phyloP scores from a whole-genome alignment of 2,888 invertebrate genomes.

The Asteroscopus sphinx region DNA sequence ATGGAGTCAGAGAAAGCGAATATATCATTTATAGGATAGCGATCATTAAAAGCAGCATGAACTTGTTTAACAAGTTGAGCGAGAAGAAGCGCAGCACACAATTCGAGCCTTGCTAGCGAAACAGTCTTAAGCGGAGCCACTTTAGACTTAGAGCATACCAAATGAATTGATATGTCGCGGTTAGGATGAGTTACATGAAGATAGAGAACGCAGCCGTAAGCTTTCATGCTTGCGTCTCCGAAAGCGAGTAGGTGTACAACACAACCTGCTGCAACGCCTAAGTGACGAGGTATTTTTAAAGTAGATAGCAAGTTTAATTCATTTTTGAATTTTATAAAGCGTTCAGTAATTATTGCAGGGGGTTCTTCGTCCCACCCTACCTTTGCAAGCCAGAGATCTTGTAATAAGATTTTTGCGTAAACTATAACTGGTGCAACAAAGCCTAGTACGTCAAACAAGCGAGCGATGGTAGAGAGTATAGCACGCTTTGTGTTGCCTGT shows the following conservation, averaged over 20 bases:
- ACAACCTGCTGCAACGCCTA: not conserved
- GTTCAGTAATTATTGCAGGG: not conserved
- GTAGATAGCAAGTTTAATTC: no score
- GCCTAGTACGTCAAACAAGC: no score
- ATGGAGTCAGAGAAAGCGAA: conserved; percentile 8
- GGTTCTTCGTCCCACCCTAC: conserved; percentile 1
- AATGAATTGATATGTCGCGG: no score
- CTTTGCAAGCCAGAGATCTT: not conserved
- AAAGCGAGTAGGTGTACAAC: not conserved
- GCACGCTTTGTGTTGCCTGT: no score
- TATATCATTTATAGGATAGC: no score
- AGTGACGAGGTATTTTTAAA: conserved; percentile 4
- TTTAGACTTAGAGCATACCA: no score
- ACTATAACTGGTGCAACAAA: no score
- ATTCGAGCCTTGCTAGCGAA: not conserved
- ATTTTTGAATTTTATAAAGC: no score
- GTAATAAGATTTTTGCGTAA: not conserved
- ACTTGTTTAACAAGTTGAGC: not conserved
- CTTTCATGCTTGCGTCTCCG: conserved; percentile 6
- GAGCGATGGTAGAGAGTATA: no score
- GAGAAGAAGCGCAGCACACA: not conserved
- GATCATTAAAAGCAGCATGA: not conserved
- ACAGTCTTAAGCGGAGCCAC: not conserved
- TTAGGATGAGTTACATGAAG: no score
- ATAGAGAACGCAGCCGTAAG: not conserved